Evolutionary conservation across 2,888 invertebrate species (phyloP).

Genomic region (Marasmarcha lunaedactyla): DNA sequence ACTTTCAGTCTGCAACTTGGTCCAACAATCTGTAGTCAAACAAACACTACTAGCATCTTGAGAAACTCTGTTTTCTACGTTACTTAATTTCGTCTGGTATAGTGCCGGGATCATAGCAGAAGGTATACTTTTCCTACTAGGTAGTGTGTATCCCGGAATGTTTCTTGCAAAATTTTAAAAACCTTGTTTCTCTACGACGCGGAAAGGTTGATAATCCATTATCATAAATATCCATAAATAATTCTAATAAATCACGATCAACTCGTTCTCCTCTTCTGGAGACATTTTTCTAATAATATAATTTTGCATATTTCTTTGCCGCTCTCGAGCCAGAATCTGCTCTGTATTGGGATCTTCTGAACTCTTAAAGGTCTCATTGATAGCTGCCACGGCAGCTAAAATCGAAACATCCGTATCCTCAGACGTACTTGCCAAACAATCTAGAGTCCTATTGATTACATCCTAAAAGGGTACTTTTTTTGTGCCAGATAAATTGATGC

Average conservation of each 20-base stretch:
- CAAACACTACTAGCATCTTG: slow-evolving; percentile 10
- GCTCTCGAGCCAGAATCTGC: too few relatives aligned
- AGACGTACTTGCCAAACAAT: too few relatives aligned
- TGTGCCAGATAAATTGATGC: too few relatives aligned
- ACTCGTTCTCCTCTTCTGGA: slow-evolving; percentile 3
- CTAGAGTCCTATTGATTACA: too few relatives aligned
- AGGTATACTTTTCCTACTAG: slow-evolving; percentile 4
- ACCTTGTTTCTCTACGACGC: slow-evolving; percentile 9
- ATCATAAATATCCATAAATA: too few relatives aligned
- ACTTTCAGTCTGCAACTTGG: slow-evolving; percentile 12
- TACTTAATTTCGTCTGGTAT: slow-evolving; percentile 5
- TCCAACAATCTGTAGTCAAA: slow-evolving; percentile 13
- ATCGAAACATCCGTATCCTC: too few relatives aligned
- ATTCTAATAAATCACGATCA: slow-evolving; percentile 8
- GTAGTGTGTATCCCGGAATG: slow-evolving; percentile 6
- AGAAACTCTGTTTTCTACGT: slow-evolving; percentile 4
- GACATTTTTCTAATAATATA: slow-evolving; percentile 3
- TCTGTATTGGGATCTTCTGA: too few relatives aligned
- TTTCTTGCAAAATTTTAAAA: slow-evolving; percentile 6
- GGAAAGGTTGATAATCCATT: slow-evolving; percentile 6
- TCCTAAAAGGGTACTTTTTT: too few relatives aligned
- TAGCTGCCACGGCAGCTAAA: too few relatives aligned
- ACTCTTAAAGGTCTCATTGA: too few relatives aligned
- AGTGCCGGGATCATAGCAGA: slow-evolving; percentile 8
- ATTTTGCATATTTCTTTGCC: too few relatives aligned